Conservation (phyloP, 2,113 vertebrate genomes). For the Calypte anna region DNA sequence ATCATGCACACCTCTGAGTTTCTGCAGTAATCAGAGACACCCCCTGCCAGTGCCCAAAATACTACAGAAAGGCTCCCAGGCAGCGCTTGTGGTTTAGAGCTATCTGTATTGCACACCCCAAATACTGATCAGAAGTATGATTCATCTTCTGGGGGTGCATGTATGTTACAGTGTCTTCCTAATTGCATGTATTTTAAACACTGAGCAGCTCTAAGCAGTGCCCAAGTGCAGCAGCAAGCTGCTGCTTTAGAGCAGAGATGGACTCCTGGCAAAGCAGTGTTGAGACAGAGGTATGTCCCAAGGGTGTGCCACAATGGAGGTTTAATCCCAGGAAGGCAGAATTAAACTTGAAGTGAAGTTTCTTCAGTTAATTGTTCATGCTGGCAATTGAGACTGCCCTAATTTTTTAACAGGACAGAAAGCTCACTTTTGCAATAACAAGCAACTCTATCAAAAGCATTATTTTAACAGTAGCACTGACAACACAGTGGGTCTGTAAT, state of each 20-base stretch:
- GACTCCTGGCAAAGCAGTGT: background rate
- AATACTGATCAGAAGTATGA: rapidly evolving
- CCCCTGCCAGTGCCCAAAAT: background rate
- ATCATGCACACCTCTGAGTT: rapidly evolving
- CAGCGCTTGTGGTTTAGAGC: rapidly evolving
- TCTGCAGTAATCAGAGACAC: background rate
- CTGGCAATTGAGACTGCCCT: background rate
- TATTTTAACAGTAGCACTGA: constrained; percentile 36
- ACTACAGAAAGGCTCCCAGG: background rate
- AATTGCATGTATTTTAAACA: rapidly evolving
- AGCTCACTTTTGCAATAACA: background rate
- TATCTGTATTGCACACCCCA: background rate
- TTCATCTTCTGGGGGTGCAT: background rate
- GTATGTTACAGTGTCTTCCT: background rate
- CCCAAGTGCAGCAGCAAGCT: background rate
- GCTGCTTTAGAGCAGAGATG: background rate
- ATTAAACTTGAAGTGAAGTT: background rate
- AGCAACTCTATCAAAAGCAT: background rate
- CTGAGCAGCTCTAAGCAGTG: background rate
- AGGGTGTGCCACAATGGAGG: background rate
- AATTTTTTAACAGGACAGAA: background rate
- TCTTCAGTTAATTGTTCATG: background rate
- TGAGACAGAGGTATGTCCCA: background rate
- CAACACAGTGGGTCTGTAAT: background rate
- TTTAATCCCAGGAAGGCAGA: constrained; percentile 13